These are phyloP conservation scores for Tuberolachnus salignus DNA, from an alignment of 2,888 invertebrate species.

Conservation along the genomic window DNA sequence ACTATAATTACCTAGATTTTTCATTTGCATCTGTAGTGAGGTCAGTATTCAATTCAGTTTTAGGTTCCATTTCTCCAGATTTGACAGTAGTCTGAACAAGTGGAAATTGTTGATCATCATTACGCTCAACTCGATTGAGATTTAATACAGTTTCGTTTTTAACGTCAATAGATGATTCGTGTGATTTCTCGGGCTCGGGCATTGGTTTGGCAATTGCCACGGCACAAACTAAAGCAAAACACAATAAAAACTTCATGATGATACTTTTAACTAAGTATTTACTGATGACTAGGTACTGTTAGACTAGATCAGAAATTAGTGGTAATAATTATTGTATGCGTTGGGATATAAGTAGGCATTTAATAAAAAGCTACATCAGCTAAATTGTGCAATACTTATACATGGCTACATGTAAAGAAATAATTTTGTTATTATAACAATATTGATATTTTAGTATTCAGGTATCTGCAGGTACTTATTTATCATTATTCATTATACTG, in stretches of 20 bases:
- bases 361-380: constrained; percentile 29
- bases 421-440: not conserved
- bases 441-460: constrained; percentile 20
- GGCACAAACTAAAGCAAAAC: constrained; percentile 18
- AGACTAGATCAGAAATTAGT: constrained; percentile 10
- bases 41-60: not conserved
- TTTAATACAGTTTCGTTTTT: not conserved
- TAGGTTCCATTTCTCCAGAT: constrained; percentile 1
- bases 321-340: constrained; percentile 4
- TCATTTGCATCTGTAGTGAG: not conserved
- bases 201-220: constrained; percentile 28
- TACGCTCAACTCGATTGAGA: constrained; percentile 4
- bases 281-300: not conserved
- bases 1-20: constrained; percentile 15
- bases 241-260: constrained; percentile 41
- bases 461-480: not conserved
- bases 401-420: constrained; percentile 19
- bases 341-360: constrained; percentile 33
- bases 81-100: not conserved
- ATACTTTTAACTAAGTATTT: constrained; percentile 1
- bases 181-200: not conserved
- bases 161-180: not conserved
- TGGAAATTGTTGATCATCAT: constrained; percentile 3
- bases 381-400: constrained; percentile 25
- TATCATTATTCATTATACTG: too few relatives aligned